Evolutionary conservation across 2,888 invertebrate species (phyloP).

Genomic region (Ectropis crepuscularia): DNA sequence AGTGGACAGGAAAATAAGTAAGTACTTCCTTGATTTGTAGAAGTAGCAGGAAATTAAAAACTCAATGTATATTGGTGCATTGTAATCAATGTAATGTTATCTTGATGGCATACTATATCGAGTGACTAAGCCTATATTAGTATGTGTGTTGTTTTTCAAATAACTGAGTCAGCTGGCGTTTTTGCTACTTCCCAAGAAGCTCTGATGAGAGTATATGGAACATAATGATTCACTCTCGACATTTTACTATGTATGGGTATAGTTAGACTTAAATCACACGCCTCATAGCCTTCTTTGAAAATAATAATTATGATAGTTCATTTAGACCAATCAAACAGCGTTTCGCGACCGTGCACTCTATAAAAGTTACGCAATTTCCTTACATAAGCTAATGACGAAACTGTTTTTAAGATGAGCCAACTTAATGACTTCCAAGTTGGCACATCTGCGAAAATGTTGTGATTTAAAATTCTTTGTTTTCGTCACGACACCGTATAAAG

Average conservation of each 20-base stretch:
- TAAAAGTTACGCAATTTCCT: slow-evolving; percentile 72
- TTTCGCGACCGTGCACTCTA: slow-evolving; percentile 60
- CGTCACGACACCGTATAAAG: slow-evolving; percentile 3
- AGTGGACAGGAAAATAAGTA: slow-evolving; percentile 41
- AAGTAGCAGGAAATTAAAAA: slow-evolving; percentile 12
- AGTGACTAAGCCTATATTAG: slow-evolving; percentile 35
- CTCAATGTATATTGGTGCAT: slow-evolving; percentile 33
- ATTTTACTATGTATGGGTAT: not conserved
- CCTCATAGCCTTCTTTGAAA: not conserved
- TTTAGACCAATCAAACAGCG: slow-evolving; percentile 35
- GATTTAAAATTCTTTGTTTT: slow-evolving; percentile 5
- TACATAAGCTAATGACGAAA: slow-evolving; percentile 76
- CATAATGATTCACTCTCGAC: slow-evolving; percentile 38
- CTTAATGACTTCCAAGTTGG: slow-evolving; percentile 64
- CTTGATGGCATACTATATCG: slow-evolving; percentile 36
- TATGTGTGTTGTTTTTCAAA: slow-evolving; percentile 47
- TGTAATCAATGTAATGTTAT: slow-evolving; percentile 46
- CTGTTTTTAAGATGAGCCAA: slow-evolving; percentile 64
- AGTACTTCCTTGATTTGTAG: slow-evolving; percentile 9
- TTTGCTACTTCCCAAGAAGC: slow-evolving; percentile 55
- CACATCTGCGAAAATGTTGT: slow-evolving; percentile 41
- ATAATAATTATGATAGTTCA: slow-evolving; percentile 9
- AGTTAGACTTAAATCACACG: not conserved
- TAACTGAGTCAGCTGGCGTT: slow-evolving; percentile 60
- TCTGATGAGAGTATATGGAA: slow-evolving; percentile 25